A percentile compares a stretch with the other conserved stretches of the same genome.
Conservation (phyloP, 2,888 invertebrate species). For the Escarpia spicata region DNA sequence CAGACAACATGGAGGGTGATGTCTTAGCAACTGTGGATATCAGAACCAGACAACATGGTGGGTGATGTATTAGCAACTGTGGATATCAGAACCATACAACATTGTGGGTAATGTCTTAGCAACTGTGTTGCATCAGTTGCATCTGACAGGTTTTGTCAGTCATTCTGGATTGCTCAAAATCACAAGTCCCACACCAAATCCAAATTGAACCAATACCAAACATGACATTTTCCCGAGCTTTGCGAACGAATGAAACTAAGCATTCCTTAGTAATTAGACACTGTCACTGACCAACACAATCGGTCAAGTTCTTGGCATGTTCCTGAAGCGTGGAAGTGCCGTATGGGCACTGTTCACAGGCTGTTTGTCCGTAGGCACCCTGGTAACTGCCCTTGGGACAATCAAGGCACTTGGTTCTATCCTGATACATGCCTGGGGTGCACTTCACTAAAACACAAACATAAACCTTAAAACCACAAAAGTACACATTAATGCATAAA, state of each 20-base stretch:
- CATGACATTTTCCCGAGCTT: not conserved
- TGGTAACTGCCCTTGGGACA: constrained; percentile 57
- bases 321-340: constrained; percentile 44
- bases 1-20: too few relatives aligned
- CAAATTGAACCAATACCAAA: too few relatives aligned
- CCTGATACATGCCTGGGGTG: constrained; percentile 41
- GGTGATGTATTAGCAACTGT: too few relatives aligned
- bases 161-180: too few relatives aligned
- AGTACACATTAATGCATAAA: not conserved
- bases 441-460: constrained; percentile 42
- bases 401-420: constrained; percentile 42
- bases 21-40: too few relatives aligned
- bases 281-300: constrained; percentile 46
- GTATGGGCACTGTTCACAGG: constrained; percentile 53
- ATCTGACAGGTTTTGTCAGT: too few relatives aligned
- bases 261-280: not conserved
- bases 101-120: too few relatives aligned
- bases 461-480: not conserved
- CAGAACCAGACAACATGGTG: too few relatives aligned
- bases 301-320: constrained; percentile 39
- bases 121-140: too few relatives aligned
- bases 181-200: too few relatives aligned
- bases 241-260: not conserved
- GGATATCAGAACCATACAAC: too few relatives aligned
- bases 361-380: constrained; percentile 46